Conservation (phyloP, 2,888 invertebrate genomes). For the Acleris holmiana region DNA sequence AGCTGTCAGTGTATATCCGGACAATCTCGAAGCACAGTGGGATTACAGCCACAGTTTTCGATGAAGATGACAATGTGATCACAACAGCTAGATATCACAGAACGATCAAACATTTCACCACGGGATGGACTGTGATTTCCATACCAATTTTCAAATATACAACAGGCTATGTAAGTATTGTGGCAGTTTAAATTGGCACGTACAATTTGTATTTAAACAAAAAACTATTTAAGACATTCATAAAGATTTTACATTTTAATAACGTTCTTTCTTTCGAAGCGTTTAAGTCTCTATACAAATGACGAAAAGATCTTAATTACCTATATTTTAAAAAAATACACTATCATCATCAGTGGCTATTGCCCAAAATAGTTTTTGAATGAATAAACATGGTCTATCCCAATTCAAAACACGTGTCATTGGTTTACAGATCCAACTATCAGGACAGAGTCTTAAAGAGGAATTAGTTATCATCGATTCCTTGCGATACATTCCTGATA, state of each 20-base stretch:
- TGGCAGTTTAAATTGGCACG: too few relatives aligned
- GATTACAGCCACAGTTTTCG: conserved; percentile 43
- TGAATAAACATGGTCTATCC: background rate
- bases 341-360: background rate
- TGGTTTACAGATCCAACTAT: conserved; percentile 47
- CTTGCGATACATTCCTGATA: conserved; percentile 39
- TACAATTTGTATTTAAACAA: too few relatives aligned
- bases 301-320: too few relatives aligned
- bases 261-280: too few relatives aligned
- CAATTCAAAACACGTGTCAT: conserved; percentile 39
- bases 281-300: too few relatives aligned
- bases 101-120: conserved; percentile 38
- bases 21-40: conserved; percentile 42
- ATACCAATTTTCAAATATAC: conserved; percentile 39
- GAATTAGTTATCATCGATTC: conserved; percentile 50
- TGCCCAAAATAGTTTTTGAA: background rate
- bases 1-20: conserved; percentile 44
- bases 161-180: conserved; percentile 49
- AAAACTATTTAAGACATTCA: too few relatives aligned
- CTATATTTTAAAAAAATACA: too few relatives aligned
- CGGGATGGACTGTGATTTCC: conserved; percentile 45
- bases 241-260: too few relatives aligned
- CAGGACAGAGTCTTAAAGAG: conserved; percentile 44
- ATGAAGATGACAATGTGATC: conserved; percentile 39
- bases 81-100: conserved; percentile 38